Conservation (phyloP, 2,888 invertebrate species). For the Morinoia aosen region DNA sequence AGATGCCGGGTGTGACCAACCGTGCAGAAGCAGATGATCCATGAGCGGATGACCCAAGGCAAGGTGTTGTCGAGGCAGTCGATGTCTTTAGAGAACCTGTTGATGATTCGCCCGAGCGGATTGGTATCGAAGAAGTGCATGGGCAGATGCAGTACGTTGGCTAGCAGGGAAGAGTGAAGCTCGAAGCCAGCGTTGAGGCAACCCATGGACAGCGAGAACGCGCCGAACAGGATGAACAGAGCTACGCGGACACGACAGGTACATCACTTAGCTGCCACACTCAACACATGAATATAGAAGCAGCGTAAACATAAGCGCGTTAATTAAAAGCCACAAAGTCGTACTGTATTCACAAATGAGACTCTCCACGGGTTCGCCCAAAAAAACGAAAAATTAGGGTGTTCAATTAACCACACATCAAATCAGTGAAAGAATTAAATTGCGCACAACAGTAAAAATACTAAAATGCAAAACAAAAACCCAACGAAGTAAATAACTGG, state of each 20-base stretch:
- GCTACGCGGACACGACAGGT: slow-evolving; percentile 62
- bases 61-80: slow-evolving; percentile 66
- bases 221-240: slow-evolving; percentile 68
- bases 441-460: neutral
- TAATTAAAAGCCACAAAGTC: neutral
- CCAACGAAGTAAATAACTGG: neutral
- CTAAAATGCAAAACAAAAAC: neutral
- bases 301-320: neutral
- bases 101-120: slow-evolving; percentile 72
- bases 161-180: slow-evolving; percentile 79
- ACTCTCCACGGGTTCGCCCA: neutral
- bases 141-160: slow-evolving; percentile 76
- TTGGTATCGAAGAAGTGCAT: slow-evolving; percentile 72
- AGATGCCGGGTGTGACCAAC: slow-evolving; percentile 33
- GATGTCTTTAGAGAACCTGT: slow-evolving; percentile 72
- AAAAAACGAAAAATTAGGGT: neutral
- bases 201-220: slow-evolving; percentile 67
- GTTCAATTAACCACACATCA: neutral
- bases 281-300: neutral
- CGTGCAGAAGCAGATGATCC: slow-evolving; percentile 72
- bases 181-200: slow-evolving; percentile 70
- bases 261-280: neutral
- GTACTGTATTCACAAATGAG: neutral
- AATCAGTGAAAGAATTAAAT: neutral
- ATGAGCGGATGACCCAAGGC: slow-evolving; percentile 78